Evolutionary conservation across 30 jellyfish, hydroid and myxozoan genomes (phyloP), one percentile per base, ranked within the genome.

Genomic region (Turritopsis dohrnii): DNA sequence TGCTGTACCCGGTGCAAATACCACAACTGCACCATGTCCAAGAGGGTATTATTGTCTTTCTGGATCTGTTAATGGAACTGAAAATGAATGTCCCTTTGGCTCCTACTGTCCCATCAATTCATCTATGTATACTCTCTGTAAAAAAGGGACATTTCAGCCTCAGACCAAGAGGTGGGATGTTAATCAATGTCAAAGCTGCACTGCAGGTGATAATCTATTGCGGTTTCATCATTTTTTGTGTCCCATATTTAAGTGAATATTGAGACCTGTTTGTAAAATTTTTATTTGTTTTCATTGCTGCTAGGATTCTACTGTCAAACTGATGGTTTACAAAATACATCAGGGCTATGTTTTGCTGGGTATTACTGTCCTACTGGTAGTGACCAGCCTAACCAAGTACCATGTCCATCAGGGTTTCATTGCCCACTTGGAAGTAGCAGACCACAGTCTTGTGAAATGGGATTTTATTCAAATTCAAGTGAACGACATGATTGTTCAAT

Each of bases 291-390:
- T n/a, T 69, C 22, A 69, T 75, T 75, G 28, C 74, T 81, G 27
- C 52, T n/a, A 94, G 99, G 99, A 21, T 94, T 18, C 79, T 94
- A 85, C 89, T 94, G 99, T 66, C 96, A 86, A 73, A 94, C 96
- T 30, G 25, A 88, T 18, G 99, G 99, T 22, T 86, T 94, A 29
- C 84, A 82, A 1, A 88, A 84, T 52, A 94, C 81, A 7, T 89
- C 97, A 17, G 84, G 73, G 52, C 88, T 86, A 21, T 94, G 99
- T 79, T 21, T 16, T 22, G 89, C 96, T 77, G 99, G 99, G 71
- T 84, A 96, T 1, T 94, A 94, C 79, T 94, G 99, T 76, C 99
- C 99, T 1, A 71, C 92, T 60, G 99, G 99, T 23, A 90, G 97
- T 16, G 76, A 71, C 29, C 83, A 74, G 29, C 95, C 97, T n/a